These are phyloP conservation scores for Gila orcuttii DNA, from an alignment of 2,113 vertebrate genomes.

Conservation along the genomic window DNA sequence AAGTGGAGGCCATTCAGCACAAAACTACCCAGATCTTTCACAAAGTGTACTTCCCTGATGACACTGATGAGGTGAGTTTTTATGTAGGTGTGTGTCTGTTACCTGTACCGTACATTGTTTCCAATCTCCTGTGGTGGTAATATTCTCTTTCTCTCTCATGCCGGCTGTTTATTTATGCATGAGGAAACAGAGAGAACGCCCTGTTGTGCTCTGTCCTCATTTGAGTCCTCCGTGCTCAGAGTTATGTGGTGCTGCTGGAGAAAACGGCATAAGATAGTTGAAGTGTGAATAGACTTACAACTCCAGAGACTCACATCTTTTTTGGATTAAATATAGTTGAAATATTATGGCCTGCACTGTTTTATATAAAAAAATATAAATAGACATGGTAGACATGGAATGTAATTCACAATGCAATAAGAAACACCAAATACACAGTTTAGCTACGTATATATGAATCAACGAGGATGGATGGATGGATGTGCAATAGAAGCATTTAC, in stretches of 20 bases:
- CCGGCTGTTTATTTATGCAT: conserved; percentile 10
- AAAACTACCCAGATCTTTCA: conserved; percentile 99
- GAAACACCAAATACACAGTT: not conserved
- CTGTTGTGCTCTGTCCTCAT: conserved; percentile 34
- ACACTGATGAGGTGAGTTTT: conserved; percentile 88
- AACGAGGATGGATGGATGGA: too few relatives aligned
- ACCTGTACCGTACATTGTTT: not conserved
- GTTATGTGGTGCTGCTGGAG: not conserved
- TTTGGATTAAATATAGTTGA: not conserved
- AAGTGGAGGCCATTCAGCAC: conserved; percentile 98
- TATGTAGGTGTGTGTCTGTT: not conserved
- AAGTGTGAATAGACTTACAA: conserved; percentile 8
- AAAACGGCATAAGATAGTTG: not conserved
- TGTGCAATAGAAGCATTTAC: not conserved
- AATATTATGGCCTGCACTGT: not conserved
- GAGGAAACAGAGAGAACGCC: not conserved
- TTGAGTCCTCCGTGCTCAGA: not conserved
- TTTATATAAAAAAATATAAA: not conserved
- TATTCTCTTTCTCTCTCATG: not conserved
- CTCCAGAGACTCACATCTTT: not conserved
- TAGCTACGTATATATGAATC: not conserved
- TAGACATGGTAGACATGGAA: not conserved
- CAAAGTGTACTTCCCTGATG: conserved; percentile 98
- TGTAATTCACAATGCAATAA: not conserved
- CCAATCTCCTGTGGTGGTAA: not conserved